A percentile compares a stretch with the other conserved stretches of the same genome.
Conservation (phyloP, 1,140 invertebrate genomes). For the Tetramorium simillimum region DNA sequence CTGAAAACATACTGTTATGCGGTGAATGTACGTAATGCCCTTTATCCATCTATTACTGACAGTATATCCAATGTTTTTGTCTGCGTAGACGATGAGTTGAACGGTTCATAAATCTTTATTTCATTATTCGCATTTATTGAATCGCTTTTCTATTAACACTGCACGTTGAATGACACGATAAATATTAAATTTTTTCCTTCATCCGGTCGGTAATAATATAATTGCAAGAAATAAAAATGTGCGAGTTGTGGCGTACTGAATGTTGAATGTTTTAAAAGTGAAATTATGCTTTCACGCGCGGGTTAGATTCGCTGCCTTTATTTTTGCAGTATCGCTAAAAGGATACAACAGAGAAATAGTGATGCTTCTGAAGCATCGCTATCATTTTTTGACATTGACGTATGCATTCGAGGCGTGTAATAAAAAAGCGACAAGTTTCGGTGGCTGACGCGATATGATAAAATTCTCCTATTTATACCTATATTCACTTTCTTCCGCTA, state of each 20-base stretch:
- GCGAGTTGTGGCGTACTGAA: background rate
- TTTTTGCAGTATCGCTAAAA: slow-evolving; percentile 21
- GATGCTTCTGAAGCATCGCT: background rate
- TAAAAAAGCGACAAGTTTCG: background rate
- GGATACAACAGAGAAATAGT: background rate
- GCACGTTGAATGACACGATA: slow-evolving; percentile 2
- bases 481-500: background rate
- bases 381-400: slow-evolving; percentile 13
- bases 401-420: background rate
- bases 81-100: slow-evolving; percentile 20
- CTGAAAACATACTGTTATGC: background rate
- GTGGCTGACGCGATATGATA: slow-evolving; percentile 28
- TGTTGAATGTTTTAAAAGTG: slow-evolving; percentile 14
- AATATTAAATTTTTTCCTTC: slow-evolving; percentile 33
- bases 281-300: background rate
- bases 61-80: slow-evolving; percentile 8
- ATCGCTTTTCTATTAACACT: slow-evolving; percentile 9
- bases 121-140: slow-evolving; percentile 26
- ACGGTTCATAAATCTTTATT: slow-evolving; percentile 35
- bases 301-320: background rate
- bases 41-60: slow-evolving; percentile 17
- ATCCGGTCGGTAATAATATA: background rate
- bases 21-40: slow-evolving; percentile 17
- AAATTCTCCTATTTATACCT: slow-evolving; percentile 13
- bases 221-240: background rate